These are phyloP conservation scores for Microcebus lehilahytsara DNA, from an alignment of 2,113 vertebrate species.

Conservation along the genomic window DNA sequence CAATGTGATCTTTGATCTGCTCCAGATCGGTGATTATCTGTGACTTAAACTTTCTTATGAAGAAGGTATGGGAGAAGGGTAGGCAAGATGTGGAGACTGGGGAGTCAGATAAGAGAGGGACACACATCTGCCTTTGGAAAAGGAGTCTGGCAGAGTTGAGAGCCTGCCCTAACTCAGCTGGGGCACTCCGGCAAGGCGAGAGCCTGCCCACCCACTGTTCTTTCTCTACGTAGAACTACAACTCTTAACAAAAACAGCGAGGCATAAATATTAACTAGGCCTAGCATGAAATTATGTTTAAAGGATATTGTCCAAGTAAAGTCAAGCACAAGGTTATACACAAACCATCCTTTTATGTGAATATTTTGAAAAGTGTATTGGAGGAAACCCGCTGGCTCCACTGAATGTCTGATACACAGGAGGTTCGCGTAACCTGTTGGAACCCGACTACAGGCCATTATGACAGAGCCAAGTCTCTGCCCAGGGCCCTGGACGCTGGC, in stretches of 20 bases:
- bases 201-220: neutral
- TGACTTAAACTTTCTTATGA: neutral
- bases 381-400: neutral
- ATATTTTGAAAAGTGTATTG: neutral
- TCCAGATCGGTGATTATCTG: neutral
- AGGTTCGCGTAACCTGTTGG: neutral
- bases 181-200: neutral
- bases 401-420: neutral
- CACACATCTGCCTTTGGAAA: neutral
- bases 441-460: neutral
- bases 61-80: neutral
- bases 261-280: neutral
- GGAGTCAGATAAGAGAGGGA: neutral
- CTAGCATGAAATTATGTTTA: neutral
- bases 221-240: neutral
- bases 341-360: neutral
- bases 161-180: rapidly evolving
- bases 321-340: neutral
- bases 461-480: neutral
- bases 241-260: neutral
- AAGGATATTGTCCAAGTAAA: neutral
- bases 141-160: no score
- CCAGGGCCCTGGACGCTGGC: neutral
- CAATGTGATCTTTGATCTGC: neutral
- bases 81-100: neutral